Conservation (phyloP, 2,113 vertebrate genomes). For the Melanerpes formicivorus region DNA sequence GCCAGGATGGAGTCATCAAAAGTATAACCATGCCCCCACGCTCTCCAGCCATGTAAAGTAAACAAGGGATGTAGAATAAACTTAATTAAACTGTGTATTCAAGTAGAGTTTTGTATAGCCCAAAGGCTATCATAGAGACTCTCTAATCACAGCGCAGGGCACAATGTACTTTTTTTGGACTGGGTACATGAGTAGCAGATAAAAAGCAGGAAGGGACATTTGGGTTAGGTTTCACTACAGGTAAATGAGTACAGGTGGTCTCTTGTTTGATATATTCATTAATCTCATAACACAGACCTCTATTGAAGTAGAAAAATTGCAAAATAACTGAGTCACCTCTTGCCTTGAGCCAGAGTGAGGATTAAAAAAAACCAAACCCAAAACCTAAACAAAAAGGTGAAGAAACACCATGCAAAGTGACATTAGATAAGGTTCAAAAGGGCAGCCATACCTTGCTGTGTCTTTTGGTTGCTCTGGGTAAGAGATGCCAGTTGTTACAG, state of each 20-base stretch:
- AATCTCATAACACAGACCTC: background rate
- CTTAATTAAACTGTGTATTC: background rate
- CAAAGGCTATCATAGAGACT: background rate
- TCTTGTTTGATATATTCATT: background rate
- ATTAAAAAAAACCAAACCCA: background rate
- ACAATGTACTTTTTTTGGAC: background rate
- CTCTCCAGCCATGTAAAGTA: background rate
- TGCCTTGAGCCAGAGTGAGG: background rate
- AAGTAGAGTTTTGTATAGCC: background rate
- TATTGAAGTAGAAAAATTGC: background rate
- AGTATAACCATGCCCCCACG: background rate
- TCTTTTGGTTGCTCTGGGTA: background rate
- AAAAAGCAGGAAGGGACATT: background rate
- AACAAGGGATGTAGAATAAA: background rate
- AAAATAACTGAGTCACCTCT: background rate
- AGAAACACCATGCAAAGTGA: background rate
- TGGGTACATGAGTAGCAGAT: background rate
- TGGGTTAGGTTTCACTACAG: background rate
- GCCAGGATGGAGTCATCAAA: background rate
- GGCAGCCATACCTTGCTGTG: background rate
- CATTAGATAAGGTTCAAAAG: background rate
- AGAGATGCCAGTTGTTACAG: background rate
- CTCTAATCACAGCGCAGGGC: background rate
- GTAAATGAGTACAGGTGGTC: background rate
- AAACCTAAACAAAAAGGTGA: background rate